Evolutionary conservation across 2,113 vertebrate genomes (phyloP).

Genomic region (Lepisosteus osseus): DNA sequence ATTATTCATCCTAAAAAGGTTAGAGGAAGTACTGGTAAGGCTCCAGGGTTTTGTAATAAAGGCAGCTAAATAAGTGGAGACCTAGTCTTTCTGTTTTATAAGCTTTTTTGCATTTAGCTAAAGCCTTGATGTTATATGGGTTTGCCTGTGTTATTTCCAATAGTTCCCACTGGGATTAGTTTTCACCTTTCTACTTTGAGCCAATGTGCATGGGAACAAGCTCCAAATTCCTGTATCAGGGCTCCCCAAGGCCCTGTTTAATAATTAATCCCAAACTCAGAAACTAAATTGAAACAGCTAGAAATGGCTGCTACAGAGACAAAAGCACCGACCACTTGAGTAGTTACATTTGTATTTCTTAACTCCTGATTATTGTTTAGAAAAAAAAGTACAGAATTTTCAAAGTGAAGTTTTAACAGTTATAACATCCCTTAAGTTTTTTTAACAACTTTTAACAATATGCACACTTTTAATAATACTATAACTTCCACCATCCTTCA

Average conservation of each 20-base stretch:
- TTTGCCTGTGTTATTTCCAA: conserved; percentile 44
- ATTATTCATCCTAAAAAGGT: neutral
- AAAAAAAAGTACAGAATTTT: too few relatives aligned
- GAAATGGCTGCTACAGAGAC: conserved; percentile 13
- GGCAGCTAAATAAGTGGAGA: conserved; percentile 19
- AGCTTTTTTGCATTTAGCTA: conserved; percentile 22
- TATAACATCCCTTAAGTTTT: too few relatives aligned
- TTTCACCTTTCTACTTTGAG: conserved; percentile 48
- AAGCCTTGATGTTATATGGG: conserved; percentile 59
- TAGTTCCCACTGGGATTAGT: conserved; percentile 41
- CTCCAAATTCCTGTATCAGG: conserved; percentile 42
- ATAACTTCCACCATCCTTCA: too few relatives aligned
- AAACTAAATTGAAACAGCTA: conserved; percentile 20
- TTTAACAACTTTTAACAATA: too few relatives aligned
- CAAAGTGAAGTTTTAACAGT: too few relatives aligned
- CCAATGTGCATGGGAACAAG: conserved; percentile 46
- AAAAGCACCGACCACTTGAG: conserved; percentile 52
- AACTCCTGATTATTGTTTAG: too few relatives aligned
- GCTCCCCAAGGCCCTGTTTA: conserved; percentile 19
- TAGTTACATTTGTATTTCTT: neutral
- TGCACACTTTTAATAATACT: too few relatives aligned
- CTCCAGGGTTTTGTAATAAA: conserved; percentile 11
- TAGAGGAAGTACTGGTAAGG: conserved; percentile 6
- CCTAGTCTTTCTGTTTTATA: conserved; percentile 45
- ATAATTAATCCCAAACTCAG: conserved; percentile 19